Percentiles rank a stretch among this genome's conserved stretches.
These are phyloP conservation scores for Probosciger aterrimus DNA, from an alignment of 2,113 vertebrate genomes.

Conservation along the genomic window DNA sequence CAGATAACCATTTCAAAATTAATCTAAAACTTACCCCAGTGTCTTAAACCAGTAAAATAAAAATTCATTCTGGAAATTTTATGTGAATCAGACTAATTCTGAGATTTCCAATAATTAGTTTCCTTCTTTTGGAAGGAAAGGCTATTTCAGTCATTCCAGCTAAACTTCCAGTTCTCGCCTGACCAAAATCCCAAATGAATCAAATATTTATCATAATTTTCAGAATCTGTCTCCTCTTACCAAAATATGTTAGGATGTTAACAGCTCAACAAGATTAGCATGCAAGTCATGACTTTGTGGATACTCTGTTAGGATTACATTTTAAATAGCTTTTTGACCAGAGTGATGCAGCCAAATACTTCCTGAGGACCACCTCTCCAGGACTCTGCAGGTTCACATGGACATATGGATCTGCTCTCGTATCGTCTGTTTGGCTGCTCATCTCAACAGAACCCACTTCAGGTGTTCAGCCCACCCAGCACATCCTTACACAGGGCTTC, in stretches of 20 bases:
- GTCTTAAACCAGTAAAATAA: not conserved
- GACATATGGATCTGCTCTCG: rapidly evolving
- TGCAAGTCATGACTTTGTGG: no score
- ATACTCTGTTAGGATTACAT: not conserved
- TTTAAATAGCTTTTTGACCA: not conserved
- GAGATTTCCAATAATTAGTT: not conserved
- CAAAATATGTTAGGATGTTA: not conserved
- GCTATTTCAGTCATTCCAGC: not conserved
- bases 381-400: not conserved
- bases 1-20: not conserved
- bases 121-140: not conserved
- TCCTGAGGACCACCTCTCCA: not conserved
- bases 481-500: not conserved
- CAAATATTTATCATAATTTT: not conserved
- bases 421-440: not conserved
- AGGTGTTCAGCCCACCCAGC: not conserved
- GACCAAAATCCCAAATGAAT: not conserved
- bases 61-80: not conserved
- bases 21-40: not conserved
- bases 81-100: not conserved
- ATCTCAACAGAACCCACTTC: not conserved
- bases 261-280: not conserved
- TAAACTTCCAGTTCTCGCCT: not conserved
- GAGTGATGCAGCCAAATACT: no score
- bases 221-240: not conserved